Base-by-base conservation (phyloP, 1,140 invertebrate genomes). In the Papilio polyxenes region DNA sequence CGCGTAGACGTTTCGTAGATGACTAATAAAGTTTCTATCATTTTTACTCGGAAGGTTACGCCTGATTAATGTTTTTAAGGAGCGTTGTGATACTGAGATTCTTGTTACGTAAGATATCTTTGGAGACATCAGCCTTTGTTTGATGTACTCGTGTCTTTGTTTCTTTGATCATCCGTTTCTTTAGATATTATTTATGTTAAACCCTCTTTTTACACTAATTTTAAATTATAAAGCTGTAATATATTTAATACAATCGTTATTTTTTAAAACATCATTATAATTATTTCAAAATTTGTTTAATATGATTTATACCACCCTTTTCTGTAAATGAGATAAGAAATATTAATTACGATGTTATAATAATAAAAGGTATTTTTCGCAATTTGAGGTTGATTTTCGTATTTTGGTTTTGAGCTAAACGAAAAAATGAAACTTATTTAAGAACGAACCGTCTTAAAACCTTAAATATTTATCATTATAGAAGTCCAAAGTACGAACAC, bases 1-100 rank as follows among this genome's bases (percentile, higher is more conserved):
- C 84, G 56, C 82, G 87, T 88, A 87, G 88, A 75, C 86, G 76
- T 81, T 49, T 83, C 84, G 85, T 87, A 85, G 88, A 85, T 82
- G 78, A 82, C 79, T 88, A 87, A 88, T 89, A 89, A 86, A 89
- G 87, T 82, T 82, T 81, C 83, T 83, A 88, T 87, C 69, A 88
- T 88, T 89, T 86, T 87, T 87, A 84, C 84, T 85, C 79, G 85
- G 83, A 84, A 85, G 82, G 82, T 81, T 80, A 75, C 81, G 75
- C 81, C 51, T 88, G 87, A 90, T 90, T 89, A 88, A 89, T 89
- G 86, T 72, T 88, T 81, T 72, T 44, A 82, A 81, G 69, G 82
- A 65, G 13, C 59, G 48, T 62, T 75, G 75, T 78, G 76, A 65
- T 81, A 80, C 65, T 51, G 65, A 75, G 69, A 48, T 56, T 82